Percentiles rank a stretch among this genome's conserved stretches.
Conservation (phyloP, 2,888 invertebrate species). For the Hemaris fuciformis region DNA sequence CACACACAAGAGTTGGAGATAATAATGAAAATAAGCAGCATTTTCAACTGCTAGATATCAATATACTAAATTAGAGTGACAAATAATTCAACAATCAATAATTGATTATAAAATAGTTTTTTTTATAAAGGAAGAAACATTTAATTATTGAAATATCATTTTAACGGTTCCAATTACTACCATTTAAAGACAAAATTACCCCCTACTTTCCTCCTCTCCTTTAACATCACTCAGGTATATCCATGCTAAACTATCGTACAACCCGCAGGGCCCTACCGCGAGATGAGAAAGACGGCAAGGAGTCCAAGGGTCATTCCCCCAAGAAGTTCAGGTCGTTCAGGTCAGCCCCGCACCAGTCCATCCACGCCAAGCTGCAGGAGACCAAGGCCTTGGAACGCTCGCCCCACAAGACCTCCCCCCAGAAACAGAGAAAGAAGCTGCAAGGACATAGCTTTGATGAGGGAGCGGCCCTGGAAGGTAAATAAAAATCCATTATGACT, state of each 20-base stretch:
- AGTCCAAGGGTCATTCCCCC: constrained; percentile 87
- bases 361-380: constrained; percentile 82
- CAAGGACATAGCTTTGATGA: constrained; percentile 77
- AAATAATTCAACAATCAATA: no score
- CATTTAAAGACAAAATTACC: neutral
- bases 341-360: constrained; percentile 81
- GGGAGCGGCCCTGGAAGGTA: constrained; percentile 75
- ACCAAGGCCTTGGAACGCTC: constrained; percentile 83
- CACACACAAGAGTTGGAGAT: neutral
- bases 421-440: constrained; percentile 80
- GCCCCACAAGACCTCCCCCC: constrained; percentile 82
- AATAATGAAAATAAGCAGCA: no score
- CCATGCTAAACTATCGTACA: neutral
- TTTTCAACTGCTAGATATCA: no score
- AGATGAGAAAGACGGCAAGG: constrained; percentile 93
- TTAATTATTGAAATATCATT: neutral
- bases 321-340: constrained; percentile 84
- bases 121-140: neutral
- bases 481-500: neutral
- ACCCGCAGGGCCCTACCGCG: constrained; percentile 86
- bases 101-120: no score
- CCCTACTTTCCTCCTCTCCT: neutral
- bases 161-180: neutral
- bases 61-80: no score
- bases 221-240: neutral